phyloP scores from a whole-genome alignment of 1,140 invertebrate species.

The Planococcus citri region DNA sequence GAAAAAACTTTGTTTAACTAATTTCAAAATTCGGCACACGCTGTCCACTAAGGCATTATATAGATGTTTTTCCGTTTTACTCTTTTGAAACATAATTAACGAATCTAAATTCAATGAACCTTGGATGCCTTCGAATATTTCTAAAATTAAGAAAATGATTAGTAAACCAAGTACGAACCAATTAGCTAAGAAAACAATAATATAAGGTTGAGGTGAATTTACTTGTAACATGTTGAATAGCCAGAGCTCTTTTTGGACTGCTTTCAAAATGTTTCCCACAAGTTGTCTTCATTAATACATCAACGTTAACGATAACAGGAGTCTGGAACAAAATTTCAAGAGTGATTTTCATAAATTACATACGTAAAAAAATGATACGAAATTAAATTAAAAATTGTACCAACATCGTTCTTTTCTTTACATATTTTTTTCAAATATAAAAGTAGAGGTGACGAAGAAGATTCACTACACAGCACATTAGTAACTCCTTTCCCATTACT shows the following conservation, averaged over 20 bases:
- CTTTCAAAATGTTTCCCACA: constrained; percentile 9
- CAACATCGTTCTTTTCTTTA: neutral
- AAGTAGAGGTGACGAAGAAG: neutral
- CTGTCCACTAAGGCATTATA: constrained; percentile 14
- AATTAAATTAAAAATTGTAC: neutral
- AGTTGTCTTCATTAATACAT: constrained; percentile 9
- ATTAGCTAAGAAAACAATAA: neutral
- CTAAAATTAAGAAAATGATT: neutral
- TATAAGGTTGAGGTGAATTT: neutral
- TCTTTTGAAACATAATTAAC: constrained; percentile 10
- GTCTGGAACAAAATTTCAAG: neutral
- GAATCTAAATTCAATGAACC: neutral
- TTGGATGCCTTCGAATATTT: constrained; percentile 3
- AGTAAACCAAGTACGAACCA: neutral
- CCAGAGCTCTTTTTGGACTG: neutral
- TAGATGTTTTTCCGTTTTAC: neutral
- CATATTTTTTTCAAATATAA: neutral
- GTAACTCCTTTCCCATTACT: neutral
- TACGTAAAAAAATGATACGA: too few species aligned
- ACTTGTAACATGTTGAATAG: constrained; percentile 14
- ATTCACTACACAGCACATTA: neutral
- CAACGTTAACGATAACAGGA: neutral
- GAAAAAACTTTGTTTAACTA: constrained; percentile 7
- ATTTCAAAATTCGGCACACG: constrained; percentile 5
- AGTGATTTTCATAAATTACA: neutral